These are phyloP conservation scores for Ormia ochracea DNA, from an alignment of 2,888 invertebrate species.

Conservation along the genomic window DNA sequence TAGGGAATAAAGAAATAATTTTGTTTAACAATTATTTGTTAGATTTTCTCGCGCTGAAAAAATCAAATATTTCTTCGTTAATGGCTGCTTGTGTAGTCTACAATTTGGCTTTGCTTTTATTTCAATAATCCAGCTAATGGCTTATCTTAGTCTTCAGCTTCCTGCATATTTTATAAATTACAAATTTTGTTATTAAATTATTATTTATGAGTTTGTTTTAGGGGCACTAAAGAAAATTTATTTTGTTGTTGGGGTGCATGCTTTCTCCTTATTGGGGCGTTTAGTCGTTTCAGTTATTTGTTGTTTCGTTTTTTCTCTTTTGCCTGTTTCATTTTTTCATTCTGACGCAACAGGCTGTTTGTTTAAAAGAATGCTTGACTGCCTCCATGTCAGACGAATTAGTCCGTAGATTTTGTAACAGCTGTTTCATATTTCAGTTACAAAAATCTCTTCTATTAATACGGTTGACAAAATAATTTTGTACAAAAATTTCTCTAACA, in stretches of 20 bases:
- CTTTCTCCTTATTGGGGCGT: conserved; percentile 1
- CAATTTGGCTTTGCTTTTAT: no score
- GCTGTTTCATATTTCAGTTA: conserved; percentile 53
- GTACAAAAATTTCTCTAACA: background rate
- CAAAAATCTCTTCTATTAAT: conserved; percentile 29
- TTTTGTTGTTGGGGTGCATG: background rate
- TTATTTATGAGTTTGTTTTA: background rate
- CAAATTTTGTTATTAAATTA: background rate
- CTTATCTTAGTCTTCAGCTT: background rate
- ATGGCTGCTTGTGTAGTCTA: no score
- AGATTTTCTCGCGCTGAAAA: no score
- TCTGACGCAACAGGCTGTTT: conserved; percentile 36
- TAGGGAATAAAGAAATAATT: no score
- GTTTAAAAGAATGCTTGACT: background rate
- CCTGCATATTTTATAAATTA: background rate
- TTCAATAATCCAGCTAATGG: background rate
- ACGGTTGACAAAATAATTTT: conserved; percentile 36
- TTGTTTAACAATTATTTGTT: no score
- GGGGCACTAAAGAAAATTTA: background rate
- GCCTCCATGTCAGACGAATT: conserved; percentile 13
- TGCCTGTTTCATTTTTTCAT: background rate
- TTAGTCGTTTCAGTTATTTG: background rate
- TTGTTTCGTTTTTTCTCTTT: no score
- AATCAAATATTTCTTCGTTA: no score
- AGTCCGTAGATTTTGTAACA: conserved; percentile 33